Percentiles rank a stretch among this genome's conserved stretches.
Conservation (phyloP, 2,888 invertebrate genomes). For the Ennomos fuscantarius region DNA sequence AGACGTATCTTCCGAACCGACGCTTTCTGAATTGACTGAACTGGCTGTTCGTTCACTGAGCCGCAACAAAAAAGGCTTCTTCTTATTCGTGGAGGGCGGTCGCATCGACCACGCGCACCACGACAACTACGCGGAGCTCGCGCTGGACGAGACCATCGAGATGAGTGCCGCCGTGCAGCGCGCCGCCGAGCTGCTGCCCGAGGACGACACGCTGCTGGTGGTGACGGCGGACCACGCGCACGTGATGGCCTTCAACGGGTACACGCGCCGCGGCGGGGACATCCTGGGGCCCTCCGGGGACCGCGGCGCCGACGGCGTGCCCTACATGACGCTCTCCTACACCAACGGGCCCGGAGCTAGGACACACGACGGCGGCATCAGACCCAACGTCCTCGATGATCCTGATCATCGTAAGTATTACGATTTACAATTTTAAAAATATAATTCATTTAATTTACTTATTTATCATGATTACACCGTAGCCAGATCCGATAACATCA, state of each 20-base stretch:
- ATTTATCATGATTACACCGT: too few species aligned
- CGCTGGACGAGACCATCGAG: slow-evolving; percentile 89
- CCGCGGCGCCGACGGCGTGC: slow-evolving; percentile 70
- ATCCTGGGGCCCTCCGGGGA: slow-evolving; percentile 69
- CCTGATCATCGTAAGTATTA: slow-evolving; percentile 56
- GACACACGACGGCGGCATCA: slow-evolving; percentile 83
- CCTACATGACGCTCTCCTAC: slow-evolving; percentile 85
- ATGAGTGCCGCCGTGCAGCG: slow-evolving; percentile 83
- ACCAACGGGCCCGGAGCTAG: slow-evolving; percentile 84
- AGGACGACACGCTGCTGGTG: slow-evolving; percentile 88
- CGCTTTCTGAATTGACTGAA: slow-evolving; percentile 76
- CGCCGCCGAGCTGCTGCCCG: slow-evolving; percentile 72
- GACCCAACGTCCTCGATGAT: slow-evolving; percentile 72
- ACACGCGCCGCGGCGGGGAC: slow-evolving; percentile 80
- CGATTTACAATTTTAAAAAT: too few species aligned
- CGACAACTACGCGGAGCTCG: slow-evolving; percentile 77
- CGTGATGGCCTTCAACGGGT: slow-evolving; percentile 88
- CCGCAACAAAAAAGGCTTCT: slow-evolving; percentile 88
- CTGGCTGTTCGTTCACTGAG: slow-evolving; percentile 88
- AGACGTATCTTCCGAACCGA: slow-evolving; percentile 87
- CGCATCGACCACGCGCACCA: slow-evolving; percentile 89
- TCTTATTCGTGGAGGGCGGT: slow-evolving; percentile 89
- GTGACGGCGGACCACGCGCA: slow-evolving; percentile 92
- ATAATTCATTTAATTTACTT: too few species aligned
- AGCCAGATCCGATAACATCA: too few species aligned